Evolutionary conservation across 2,113 vertebrate species (phyloP).

Genomic region (Nasalis larvatus): DNA sequence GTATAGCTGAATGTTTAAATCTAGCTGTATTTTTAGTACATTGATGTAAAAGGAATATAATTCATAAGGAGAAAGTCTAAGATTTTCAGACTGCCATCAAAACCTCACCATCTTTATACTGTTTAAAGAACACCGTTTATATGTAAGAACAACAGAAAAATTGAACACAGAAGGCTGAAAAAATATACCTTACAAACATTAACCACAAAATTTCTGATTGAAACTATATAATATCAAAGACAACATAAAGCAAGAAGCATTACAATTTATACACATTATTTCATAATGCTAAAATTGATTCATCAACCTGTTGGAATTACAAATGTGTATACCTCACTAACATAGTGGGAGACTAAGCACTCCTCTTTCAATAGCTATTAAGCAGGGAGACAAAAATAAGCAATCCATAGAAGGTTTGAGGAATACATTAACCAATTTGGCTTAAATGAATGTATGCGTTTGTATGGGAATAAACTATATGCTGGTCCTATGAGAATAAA

Average conservation of each 20-base stretch:
- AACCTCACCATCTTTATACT: neutral
- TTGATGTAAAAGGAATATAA: neutral
- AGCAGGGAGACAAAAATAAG: neutral
- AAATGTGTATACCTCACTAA: neutral
- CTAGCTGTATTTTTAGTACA: neutral
- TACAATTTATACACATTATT: neutral
- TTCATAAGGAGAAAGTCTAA: neutral
- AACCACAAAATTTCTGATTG: neutral
- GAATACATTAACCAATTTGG: neutral
- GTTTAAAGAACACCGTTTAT: neutral
- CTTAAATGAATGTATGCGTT: neutral
- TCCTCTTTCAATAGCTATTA: neutral
- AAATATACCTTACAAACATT: neutral
- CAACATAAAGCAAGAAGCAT: neutral
- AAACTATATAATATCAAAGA: neutral
- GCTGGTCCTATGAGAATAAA: neutral
- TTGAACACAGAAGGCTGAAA: neutral
- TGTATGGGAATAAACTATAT: neutral
- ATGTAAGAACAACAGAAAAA: neutral
- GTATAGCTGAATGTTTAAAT: neutral
- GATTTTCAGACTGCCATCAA: neutral
- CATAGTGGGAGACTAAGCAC: neutral
- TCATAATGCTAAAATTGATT: neutral
- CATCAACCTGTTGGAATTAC: neutral
- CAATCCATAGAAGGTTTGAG: neutral